Evolutionary conservation across 2,113 vertebrate genomes (phyloP), one percentile per base, ranked within the genome.

Genomic region (Nycticebus coucang): DNA sequence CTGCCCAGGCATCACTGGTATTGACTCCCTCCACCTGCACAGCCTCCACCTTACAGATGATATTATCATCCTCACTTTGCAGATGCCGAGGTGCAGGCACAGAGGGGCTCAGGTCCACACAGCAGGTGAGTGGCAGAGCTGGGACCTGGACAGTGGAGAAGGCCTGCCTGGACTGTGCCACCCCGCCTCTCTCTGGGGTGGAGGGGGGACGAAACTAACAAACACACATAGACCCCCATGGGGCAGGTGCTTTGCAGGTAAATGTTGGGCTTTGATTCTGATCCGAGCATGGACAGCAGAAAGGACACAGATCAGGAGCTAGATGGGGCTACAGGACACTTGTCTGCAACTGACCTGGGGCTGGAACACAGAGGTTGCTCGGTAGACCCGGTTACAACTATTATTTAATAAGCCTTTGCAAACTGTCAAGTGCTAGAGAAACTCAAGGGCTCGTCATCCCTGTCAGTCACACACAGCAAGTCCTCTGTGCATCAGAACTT

Each of bases 171-270:
- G 41, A 5, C 13, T 30, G 17, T 11, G 77, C 24, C 1, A 1
- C n/a, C 62, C 53, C 24, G 62, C 28, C n/a, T 69, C n/a, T 72
- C 17, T 2, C 37, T 59, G 21, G 45, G 21, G n/a, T 1, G 1
- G 10, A 1, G 9, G 37, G 5, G 71, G 21, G 79, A 66, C 30
- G 33, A 66, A 57, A 41, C 0, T 19, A 35, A 60, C 0, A 26
- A 41, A 2, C 0, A 0, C 19, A 12, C 1, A n/a, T 1, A 8
- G 53, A 55, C 26, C 37, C 79, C 33, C 8, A 7, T 1, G 0
- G 53, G 12, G 53, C 0, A 26, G 55, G 71, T 0, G 0, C 60
- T 53, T 26, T 26, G 19, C 18, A 18, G 17, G 7, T 1, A 18
- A 24, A 33, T 24, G 81, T 55, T 22, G 41, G 41, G 68, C 45